Conservation (phyloP, 2,797 vertebrate genomes). For the Tokudaia tokunoshimensis region DNA sequence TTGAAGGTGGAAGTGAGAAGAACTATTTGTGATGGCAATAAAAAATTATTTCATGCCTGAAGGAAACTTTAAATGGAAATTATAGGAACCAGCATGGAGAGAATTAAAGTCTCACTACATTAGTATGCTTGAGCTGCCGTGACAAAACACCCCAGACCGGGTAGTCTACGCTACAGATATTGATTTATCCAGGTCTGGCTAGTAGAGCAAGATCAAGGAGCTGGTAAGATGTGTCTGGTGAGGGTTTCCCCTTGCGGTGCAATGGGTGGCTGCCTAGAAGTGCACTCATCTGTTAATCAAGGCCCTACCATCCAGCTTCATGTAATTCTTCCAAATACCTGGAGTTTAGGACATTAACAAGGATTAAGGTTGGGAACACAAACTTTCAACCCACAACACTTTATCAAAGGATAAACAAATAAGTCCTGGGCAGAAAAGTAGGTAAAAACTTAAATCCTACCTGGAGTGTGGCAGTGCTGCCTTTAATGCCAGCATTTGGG, state of each 20-base stretch:
- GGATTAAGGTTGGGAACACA: neutral
- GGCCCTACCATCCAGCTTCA: neutral
- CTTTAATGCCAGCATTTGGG: neutral
- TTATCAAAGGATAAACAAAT: neutral
- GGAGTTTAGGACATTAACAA: neutral
- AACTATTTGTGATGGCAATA: constrained; percentile 4
- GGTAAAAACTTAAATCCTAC: neutral
- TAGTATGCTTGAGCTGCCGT: neutral
- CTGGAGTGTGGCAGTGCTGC: neutral
- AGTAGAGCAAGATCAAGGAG: neutral
- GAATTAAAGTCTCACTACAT: neutral
- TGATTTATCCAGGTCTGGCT: neutral
- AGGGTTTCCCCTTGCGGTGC: neutral
- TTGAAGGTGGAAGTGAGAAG: constrained; percentile 15
- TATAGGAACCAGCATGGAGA: neutral
- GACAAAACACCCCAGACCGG: neutral
- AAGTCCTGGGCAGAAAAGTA: neutral
- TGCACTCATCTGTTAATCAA: neutral
- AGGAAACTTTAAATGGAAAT: constrained; percentile 36
- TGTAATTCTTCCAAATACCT: neutral
- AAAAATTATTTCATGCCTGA: constrained; percentile 43
- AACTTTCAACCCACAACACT: neutral
- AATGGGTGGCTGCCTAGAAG: neutral
- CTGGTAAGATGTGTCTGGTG: neutral
- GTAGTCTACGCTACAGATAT: neutral